Conservation (phyloP, 2,113 vertebrate genomes). For the Aegithalos caudatus region DNA sequence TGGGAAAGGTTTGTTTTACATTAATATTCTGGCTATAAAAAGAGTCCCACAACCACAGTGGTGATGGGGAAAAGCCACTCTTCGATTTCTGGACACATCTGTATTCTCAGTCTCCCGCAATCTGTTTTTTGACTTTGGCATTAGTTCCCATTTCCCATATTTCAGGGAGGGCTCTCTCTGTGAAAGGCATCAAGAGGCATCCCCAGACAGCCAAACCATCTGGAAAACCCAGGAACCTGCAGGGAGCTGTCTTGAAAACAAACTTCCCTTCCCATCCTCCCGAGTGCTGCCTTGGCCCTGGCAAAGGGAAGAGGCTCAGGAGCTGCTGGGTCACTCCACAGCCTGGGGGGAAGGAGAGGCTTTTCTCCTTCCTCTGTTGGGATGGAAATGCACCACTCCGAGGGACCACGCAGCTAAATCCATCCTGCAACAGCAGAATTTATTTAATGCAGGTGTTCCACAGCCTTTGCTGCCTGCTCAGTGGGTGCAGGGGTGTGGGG, state of each 20-base stretch:
- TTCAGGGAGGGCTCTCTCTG: background rate
- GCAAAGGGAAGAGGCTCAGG: background rate
- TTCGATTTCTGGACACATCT: background rate
- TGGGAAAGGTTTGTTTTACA: background rate
- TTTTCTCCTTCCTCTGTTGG: background rate
- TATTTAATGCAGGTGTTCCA: fast-evolving
- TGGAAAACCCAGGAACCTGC: constrained; percentile 24
- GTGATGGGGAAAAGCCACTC: background rate
- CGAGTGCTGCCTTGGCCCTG: fast-evolving
- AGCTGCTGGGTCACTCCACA: background rate
- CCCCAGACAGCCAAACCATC: constrained; percentile 23
- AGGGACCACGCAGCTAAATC: background rate
- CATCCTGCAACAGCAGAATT: background rate
- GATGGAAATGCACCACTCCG: background rate
- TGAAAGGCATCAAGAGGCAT: constrained; percentile 26
- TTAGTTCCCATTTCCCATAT: background rate
- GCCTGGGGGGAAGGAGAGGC: background rate
- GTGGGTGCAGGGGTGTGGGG: fast-evolving
- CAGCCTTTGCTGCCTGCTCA: fast-evolving
- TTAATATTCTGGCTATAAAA: background rate
- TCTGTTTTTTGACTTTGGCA: background rate
- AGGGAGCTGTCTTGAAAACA: background rate
- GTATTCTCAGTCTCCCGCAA: background rate
- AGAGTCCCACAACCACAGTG: background rate
- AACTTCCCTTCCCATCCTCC: background rate